Percentiles rank a stretch among this genome's conserved stretches.
Conservation (phyloP, 2,113 vertebrate species). For the Sylvia atricapilla region DNA sequence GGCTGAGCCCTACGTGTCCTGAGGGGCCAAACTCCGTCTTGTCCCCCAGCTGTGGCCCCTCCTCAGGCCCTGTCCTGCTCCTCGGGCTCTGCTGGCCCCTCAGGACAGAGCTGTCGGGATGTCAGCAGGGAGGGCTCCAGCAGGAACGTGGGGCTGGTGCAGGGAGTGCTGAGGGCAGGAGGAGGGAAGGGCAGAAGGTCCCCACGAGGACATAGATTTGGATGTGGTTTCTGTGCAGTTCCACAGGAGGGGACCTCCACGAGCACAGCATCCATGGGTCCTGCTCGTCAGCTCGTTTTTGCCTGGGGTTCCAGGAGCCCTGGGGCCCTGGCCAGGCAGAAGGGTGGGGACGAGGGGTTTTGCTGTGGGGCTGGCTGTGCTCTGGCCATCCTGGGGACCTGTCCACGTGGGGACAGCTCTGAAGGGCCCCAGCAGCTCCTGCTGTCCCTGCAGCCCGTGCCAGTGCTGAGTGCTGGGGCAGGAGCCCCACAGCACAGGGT, state of each 20-base stretch:
- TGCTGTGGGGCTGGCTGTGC: not conserved
- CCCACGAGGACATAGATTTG: not conserved
- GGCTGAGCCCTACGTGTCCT: not conserved
- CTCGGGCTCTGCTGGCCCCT: not conserved
- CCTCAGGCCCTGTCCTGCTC: not conserved
- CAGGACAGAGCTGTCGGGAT: not conserved
- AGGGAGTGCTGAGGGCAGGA: not conserved
- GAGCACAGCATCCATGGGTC: not conserved
- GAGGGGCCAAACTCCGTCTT: not conserved
- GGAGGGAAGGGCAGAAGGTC: not conserved
- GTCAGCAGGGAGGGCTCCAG: not conserved
- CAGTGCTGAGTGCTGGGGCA: not conserved
- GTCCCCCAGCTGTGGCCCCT: not conserved
- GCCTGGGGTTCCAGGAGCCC: not conserved
- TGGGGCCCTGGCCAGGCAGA: not conserved
- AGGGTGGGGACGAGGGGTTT: fast-evolving
- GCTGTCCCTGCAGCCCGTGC: not conserved
- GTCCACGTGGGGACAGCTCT: not conserved
- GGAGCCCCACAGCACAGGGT: too few species aligned
- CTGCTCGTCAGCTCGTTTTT: not conserved
- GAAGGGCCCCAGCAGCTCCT: not conserved
- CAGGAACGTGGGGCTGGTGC: not conserved
- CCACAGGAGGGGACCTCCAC: not conserved
- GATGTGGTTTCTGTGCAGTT: not conserved
- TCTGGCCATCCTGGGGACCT: not conserved